Conservation (phyloP, 2,797 vertebrate species). For the Myotis findleyi region DNA sequence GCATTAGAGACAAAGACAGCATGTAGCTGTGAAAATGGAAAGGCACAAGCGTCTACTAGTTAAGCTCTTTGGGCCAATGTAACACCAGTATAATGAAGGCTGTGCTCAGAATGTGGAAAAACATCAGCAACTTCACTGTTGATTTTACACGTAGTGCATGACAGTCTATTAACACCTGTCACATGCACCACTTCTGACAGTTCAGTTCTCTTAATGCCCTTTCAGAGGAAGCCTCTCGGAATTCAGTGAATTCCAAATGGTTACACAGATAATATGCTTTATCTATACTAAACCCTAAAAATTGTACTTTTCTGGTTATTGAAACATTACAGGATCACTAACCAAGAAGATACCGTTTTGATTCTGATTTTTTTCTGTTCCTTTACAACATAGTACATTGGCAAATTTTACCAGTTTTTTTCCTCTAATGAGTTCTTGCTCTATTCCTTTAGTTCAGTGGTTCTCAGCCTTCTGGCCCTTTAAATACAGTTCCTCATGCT, state of each 20-base stretch:
- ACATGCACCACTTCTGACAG: not conserved
- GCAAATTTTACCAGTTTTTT: not conserved
- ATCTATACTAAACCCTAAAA: not conserved
- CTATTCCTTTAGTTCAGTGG: not conserved
- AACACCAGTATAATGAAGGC: not conserved
- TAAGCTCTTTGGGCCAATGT: not conserved
- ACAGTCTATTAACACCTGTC: not conserved
- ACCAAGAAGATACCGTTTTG: not conserved
- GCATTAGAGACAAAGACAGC: not conserved
- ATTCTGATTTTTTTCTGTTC: not conserved
- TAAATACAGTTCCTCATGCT: too few relatives aligned
- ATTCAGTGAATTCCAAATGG: not conserved
- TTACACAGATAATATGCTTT: not conserved
- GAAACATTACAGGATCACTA: not conserved
- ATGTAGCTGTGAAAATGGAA: not conserved
- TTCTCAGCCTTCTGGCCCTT: too few relatives aligned
- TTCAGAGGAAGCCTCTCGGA: conserved; percentile 4
- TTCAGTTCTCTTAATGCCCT: not conserved
- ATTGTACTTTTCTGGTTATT: not conserved
- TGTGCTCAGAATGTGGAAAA: not conserved
- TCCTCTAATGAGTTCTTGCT: not conserved
- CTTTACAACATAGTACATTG: not conserved
- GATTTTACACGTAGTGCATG: not conserved
- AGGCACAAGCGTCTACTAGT: not conserved
- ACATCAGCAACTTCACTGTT: not conserved